A percentile compares a stretch with the other conserved stretches of the same genome.
Conservation (phyloP, 2,888 invertebrate species). For the Isotomurus palustris region DNA sequence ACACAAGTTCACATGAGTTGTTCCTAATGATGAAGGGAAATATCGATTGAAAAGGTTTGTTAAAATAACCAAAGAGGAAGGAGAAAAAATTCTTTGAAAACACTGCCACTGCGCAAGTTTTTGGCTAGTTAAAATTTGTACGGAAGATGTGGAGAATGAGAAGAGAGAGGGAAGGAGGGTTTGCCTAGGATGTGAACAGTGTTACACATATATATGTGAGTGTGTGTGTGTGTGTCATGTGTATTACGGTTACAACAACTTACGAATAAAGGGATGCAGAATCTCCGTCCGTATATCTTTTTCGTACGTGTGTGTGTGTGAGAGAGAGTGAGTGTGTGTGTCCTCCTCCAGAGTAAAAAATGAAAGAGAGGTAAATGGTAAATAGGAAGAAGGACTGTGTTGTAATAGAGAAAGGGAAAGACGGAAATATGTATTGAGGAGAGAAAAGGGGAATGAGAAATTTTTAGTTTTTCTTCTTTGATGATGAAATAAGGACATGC, state of each 20-base stretch:
- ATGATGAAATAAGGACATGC: constrained; percentile 45
- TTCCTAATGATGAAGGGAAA: constrained; percentile 35
- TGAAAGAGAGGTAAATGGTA: constrained; percentile 5
- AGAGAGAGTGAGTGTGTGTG: background rate
- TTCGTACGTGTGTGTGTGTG: too few relatives aligned
- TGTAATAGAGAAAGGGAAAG: constrained; percentile 17
- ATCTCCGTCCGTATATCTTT: too few relatives aligned
- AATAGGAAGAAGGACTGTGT: constrained; percentile 5
- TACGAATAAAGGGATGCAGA: too few relatives aligned
- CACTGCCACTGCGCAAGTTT: constrained; percentile 45
- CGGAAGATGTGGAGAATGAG: constrained; percentile 23
- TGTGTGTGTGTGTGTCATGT: too few relatives aligned
- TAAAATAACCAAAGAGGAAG: constrained; percentile 31
- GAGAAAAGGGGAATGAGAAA: constrained; percentile 33
- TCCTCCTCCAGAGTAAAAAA: background rate
- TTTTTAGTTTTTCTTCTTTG: constrained; percentile 44
- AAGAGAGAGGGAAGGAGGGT: too few relatives aligned
- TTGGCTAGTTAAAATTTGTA: constrained; percentile 38
- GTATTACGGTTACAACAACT: too few relatives aligned
- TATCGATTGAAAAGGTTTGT: constrained; percentile 43
- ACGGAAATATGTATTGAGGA: constrained; percentile 11
- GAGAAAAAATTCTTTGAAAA: constrained; percentile 41
- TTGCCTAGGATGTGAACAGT: too few relatives aligned
- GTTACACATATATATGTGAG: too few relatives aligned
- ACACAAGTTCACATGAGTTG: constrained; percentile 8